A percentile compares a stretch with the other conserved stretches of the same genome.
Evolutionary conservation across 2,797 vertebrate species (phyloP).

Genomic region (Argentina silus): DNA sequence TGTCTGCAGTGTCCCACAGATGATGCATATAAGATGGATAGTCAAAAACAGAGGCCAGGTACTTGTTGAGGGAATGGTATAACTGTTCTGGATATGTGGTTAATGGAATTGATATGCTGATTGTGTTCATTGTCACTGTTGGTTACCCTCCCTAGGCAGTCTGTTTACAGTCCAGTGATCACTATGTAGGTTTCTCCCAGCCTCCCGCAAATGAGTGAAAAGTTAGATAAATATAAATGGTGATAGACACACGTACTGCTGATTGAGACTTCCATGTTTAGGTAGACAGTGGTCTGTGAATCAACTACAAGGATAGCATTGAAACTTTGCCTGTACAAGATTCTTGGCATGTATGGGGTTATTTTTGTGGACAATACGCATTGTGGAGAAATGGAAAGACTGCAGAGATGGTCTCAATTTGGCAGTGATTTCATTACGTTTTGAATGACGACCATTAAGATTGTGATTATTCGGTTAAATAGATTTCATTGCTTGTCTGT

Average conservation of each 20-base stretch:
- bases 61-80: background rate
- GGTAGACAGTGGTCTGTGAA: background rate
- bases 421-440: background rate
- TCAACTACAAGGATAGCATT: background rate
- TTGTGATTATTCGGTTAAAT: background rate
- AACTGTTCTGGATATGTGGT: background rate
- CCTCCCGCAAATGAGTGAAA: too few species aligned
- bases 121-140: background rate
- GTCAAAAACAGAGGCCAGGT: background rate
- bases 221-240: too few species aligned
- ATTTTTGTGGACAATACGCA: background rate
- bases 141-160: too few species aligned
- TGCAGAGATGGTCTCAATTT: background rate
- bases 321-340: background rate
- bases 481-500: background rate
- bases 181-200: too few species aligned
- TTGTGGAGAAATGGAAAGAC: background rate
- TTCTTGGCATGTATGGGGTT: background rate
- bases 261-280: background rate
- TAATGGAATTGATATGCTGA: too few species aligned
- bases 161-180: too few species aligned
- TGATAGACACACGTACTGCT: too few species aligned
- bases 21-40: background rate
- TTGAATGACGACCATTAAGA: background rate
- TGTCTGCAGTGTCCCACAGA: conserved; percentile 3